Conservation (phyloP, 2,113 vertebrate species). For the Pongo pygmaeus region DNA sequence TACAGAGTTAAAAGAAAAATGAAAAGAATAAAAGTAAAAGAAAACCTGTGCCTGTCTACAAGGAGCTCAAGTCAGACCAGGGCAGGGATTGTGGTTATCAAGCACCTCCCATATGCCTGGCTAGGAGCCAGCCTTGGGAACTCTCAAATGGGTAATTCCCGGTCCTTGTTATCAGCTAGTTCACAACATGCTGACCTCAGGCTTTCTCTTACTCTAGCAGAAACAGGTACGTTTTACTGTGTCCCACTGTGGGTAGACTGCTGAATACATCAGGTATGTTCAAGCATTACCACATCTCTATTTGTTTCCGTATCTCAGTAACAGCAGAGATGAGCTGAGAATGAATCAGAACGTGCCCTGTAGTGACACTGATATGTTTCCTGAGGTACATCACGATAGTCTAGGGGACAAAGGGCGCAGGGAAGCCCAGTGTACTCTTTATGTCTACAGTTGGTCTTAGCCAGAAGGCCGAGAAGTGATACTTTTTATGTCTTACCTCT, state of each 20-base stretch:
- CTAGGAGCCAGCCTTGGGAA: neutral
- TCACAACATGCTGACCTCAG: neutral
- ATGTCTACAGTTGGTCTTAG: neutral
- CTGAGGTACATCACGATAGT: neutral
- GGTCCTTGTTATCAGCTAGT: neutral
- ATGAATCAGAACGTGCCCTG: fast-evolving
- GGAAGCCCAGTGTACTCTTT: neutral
- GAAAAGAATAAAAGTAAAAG: too few relatives aligned
- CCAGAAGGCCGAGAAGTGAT: too few relatives aligned
- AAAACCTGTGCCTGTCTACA: neutral
- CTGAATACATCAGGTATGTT: neutral
- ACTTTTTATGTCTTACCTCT: neutral
- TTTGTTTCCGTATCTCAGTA: neutral
- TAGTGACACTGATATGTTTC: neutral
- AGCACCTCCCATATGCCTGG: neutral
- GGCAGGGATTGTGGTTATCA: neutral
- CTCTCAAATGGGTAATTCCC: neutral
- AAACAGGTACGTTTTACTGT: neutral
- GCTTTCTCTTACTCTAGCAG: neutral
- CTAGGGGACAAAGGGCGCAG: neutral
- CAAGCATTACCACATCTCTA: neutral
- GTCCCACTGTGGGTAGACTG: neutral
- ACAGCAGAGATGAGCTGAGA: neutral
- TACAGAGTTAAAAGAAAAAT: too few relatives aligned
- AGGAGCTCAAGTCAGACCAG: neutral